Base-by-base conservation (phyloP, 1,140 invertebrate genomes). In the Brachionus manjavacas region DNA sequence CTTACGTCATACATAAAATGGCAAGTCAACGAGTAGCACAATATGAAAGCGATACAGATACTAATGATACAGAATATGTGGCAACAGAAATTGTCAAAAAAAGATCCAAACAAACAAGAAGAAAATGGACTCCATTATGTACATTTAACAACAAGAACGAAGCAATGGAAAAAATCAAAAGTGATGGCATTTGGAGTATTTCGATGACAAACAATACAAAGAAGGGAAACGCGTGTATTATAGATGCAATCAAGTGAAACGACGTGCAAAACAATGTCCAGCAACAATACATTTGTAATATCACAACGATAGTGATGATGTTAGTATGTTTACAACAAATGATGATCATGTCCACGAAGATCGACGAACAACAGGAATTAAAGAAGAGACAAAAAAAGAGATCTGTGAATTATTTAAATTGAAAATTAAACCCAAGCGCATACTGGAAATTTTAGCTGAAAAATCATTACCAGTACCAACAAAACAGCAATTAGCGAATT, bases 401-500 rank as follows among this genome's bases (percentile, higher is more conserved):
- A 70, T 70, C 12, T 28, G 28, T 70, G 66, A 70, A 14, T 31
- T 70, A 28, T 70, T 28, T 28, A 70, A 70, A 70, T 28, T 70
- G 66, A 70, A 70, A 70, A 70, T 70, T 14, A 28, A 70, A 28
- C 66, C 66, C 12, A 70, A 70, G 28, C 66, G 43, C 43, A 46
- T 46, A 46, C 43, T 46, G 28, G 66, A 70, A 70, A 70, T 31
- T 25, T 31, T 28, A 70, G 31, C 25, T 31, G 66, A 70, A 70
- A 70, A 70, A 35, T 25, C 3, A 8, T 70, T 35, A 35, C 6
- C 66, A 31, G 31, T 70, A 14, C 66, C 66, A 8, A 70, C 25
- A 70, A 70, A 70, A 70, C 23, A 70, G n/a, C 66, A 70, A 35
- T 70, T 70, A 35, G 8, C 66, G n/a, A 70, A 70, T 70, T 70